Base-by-base conservation (phyloP, 2,113 vertebrate species). In the Tachysurus fulvidraco region DNA sequence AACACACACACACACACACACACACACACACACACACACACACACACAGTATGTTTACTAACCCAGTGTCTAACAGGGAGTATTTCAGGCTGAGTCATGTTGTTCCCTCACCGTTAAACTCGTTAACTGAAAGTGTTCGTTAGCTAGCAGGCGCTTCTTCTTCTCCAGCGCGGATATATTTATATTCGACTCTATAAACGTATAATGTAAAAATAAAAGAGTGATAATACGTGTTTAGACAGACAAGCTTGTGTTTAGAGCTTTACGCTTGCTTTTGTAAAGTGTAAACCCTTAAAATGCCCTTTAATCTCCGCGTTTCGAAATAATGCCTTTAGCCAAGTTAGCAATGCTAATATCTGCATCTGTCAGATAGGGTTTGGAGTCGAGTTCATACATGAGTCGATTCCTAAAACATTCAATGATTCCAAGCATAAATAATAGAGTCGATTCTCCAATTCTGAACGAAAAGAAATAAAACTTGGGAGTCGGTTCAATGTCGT, bases 61-160 rank as follows among this genome's bases (percentile, higher is more conserved):
- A 11, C 28, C 82, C 36, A 7, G 73, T 30, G 73, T 25, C 46
- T 55, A 23, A 64, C 65, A 46, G 19, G 57, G 77, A 62, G 28
- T 44, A 78, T 60, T 85, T 85, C 85, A 82, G 87, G 88, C 88
- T 89, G 90, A 91, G 87, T 91, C 90, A 91, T 88, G 89, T 87
- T 86, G 85, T 50, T 67, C 30, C 54, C 30, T 73, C 69, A 23
- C 10, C 71, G 21, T 50, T 28, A n/a, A 11, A 21, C 12, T 74
- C 13, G 7, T n/a, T 21, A 10, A n/a, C 44, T 14, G 1, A 14
- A 14, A 1, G 44, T 13, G 0, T 54, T 0, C n/a, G 46, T 54
- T 46, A 77, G 69, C 69, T 1, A 28, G 74, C 74, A 28, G 36
- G 17, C 69, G 69, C 36, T 71, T 11, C 4, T 52, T n/a, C 46